Percentiles rank a stretch among this genome's conserved stretches.
Evolutionary conservation across 2,888 invertebrate genomes (phyloP).

Genomic region (Rhingia rostrata): DNA sequence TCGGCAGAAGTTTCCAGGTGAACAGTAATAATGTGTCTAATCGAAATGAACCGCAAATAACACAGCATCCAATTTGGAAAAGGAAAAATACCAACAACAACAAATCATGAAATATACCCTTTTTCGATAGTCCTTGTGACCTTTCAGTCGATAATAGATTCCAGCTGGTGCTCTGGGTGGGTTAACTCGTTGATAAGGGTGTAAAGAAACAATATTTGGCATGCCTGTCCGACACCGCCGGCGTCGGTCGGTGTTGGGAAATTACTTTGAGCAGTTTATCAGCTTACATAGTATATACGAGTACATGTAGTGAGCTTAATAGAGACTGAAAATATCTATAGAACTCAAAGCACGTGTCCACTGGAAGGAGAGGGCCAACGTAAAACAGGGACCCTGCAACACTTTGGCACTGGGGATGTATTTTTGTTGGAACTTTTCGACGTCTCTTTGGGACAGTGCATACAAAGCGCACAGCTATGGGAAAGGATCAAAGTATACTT

Average conservation of each 20-base stretch:
- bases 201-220: conserved; percentile 37
- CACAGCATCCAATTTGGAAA: conserved; percentile 3
- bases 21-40: conserved; percentile 47
- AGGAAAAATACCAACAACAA: background rate
- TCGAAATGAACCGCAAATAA: conserved; percentile 52
- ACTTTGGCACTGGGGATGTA: conserved; percentile 3
- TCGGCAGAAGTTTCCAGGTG: conserved; percentile 28
- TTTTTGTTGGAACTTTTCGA: conserved; percentile 36
- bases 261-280: conserved; percentile 57
- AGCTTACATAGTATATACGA: conserved; percentile 4
- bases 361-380: background rate
- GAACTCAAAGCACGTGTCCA: background rate
- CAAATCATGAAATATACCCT: conserved; percentile 15
- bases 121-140: conserved; percentile 5
- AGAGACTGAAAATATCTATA: background rate
- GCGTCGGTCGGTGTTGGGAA: conserved; percentile 26
- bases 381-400: background rate
- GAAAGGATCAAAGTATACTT: conserved; percentile 53
- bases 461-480: conserved; percentile 1
- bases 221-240: conserved; percentile 1
- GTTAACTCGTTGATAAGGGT: conserved; percentile 28
- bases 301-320: background rate
- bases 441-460: background rate
- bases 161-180: background rate
- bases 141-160: conserved; percentile 22